Base-by-base conservation (phyloP, 2,888 invertebrate genomes). In the Amphimallon solstitiale region DNA sequence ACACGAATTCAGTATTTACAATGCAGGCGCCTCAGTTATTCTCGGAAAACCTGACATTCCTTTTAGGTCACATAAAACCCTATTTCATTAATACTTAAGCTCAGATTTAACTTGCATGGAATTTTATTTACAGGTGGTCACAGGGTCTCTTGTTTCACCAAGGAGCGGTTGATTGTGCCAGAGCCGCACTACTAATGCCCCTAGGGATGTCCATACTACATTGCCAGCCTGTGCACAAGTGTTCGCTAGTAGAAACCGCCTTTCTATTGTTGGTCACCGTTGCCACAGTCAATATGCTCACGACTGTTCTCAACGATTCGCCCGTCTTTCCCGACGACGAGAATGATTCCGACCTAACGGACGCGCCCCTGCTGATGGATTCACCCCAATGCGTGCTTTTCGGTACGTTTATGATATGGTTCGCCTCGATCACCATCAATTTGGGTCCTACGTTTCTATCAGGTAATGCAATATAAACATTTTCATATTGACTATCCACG, bases 341-440 rank as follows among this genome's bases (percentile, higher is more conserved):
- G 73, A 87, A 87, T 72, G 89, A 89, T 73, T 88, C 89, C 74
- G 89, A 90, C 78, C 84, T 89, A 72, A 86, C 90, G 66, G 75
- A 79, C 15, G 89, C 89, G 1, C 91, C 92, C 5, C 84, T 92
- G 73, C 86, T 93, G 70, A 91, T 92, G 91, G 93, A 93, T 82
- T 92, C 92, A 68, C 93, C 93, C 1, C 91, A 93, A 87, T 95
- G 95, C 83, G 93, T 95, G 69, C 86, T 94, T 52, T 95, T 95
- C 83, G 95, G 95, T 70, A 90, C 94, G 60, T 93, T 93, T 82
- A 95, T 95, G 90, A 94, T 95, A 79, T 95, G 95, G 95, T 95
- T 95, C 84, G 93, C 94, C 61, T 92, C 92, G 71, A 91, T 95
- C 79, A 93, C 94, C 59, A 92, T 95, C 81, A 94, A 95, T 84